phyloP scores from a whole-genome alignment of 2,888 invertebrate species.

The Entomobrya proxima region DNA sequence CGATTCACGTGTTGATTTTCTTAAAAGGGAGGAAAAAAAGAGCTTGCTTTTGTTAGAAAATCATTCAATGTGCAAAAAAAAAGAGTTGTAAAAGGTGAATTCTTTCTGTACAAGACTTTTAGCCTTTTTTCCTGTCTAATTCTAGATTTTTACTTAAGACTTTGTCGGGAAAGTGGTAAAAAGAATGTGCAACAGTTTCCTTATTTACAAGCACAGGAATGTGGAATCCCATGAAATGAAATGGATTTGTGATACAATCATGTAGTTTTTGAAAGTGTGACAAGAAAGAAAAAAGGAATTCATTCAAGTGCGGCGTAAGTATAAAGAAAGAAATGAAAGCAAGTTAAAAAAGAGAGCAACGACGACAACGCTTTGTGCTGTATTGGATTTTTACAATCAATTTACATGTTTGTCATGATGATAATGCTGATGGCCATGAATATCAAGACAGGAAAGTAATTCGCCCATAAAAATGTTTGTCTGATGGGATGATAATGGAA shows the following conservation, averaged over 20 bases:
- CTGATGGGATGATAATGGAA: too few species aligned
- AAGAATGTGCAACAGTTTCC: too few species aligned
- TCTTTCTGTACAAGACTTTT: background rate
- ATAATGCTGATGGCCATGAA: background rate
- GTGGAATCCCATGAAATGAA: too few species aligned
- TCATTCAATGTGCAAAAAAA: background rate
- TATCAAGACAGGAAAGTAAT: too few species aligned
- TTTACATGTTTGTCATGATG: slow-evolving; percentile 12
- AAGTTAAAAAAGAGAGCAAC: background rate
- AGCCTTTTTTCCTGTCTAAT: too few species aligned
- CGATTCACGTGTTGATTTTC: background rate
- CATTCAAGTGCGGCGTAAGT: background rate
- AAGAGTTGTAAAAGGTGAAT: background rate
- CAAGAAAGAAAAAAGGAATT: slow-evolving; percentile 21
- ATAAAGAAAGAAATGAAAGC: slow-evolving; percentile 25
- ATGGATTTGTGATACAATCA: background rate
- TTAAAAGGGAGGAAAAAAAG: background rate
- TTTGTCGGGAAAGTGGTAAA: too few species aligned
- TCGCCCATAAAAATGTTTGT: too few species aligned
- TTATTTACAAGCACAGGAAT: too few species aligned
- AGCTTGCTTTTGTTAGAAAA: background rate
- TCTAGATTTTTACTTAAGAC: too few species aligned
- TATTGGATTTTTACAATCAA: slow-evolving; percentile 38
- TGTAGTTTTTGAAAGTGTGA: slow-evolving; percentile 50
- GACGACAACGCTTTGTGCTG: too few species aligned